Conservation (phyloP, 64 coral and sea anemone genomes). For the Acropora tenuis region DNA sequence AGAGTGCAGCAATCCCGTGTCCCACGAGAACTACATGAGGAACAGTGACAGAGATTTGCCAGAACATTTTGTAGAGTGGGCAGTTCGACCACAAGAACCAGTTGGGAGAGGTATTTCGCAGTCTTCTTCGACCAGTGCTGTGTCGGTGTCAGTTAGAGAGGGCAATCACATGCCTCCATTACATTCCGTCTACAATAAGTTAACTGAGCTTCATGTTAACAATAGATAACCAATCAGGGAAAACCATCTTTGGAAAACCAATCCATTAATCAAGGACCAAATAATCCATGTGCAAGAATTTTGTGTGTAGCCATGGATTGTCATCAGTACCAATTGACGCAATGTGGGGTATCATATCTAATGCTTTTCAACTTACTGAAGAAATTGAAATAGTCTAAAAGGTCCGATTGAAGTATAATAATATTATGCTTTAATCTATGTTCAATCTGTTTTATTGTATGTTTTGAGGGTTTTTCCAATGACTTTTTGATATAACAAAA, state of each 20-base stretch:
- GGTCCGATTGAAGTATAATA: too few species aligned
- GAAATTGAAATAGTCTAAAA: too few species aligned
- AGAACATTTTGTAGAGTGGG: neutral
- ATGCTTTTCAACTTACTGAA: too few species aligned
- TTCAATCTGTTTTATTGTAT: neutral
- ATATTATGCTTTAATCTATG: too few species aligned
- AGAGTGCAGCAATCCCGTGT: neutral
- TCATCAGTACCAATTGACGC: too few species aligned
- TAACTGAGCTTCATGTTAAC: neutral
- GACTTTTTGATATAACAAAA: neutral
- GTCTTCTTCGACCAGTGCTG: neutral
- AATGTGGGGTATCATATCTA: too few species aligned
- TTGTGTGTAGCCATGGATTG: too few species aligned
- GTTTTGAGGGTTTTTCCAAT: neutral
- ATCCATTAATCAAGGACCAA: neutral
- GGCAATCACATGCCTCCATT: neutral
- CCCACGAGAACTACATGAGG: neutral
- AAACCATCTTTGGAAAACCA: neutral
- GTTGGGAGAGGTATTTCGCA: neutral
- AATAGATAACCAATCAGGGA: neutral
- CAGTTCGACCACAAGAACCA: neutral
- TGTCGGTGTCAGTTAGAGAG: neutral
- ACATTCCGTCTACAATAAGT: neutral
- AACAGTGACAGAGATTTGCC: neutral
- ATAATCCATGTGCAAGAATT: too few species aligned